Conservation (phyloP, 2,113 vertebrate genomes). For the Colaptes auratus region DNA sequence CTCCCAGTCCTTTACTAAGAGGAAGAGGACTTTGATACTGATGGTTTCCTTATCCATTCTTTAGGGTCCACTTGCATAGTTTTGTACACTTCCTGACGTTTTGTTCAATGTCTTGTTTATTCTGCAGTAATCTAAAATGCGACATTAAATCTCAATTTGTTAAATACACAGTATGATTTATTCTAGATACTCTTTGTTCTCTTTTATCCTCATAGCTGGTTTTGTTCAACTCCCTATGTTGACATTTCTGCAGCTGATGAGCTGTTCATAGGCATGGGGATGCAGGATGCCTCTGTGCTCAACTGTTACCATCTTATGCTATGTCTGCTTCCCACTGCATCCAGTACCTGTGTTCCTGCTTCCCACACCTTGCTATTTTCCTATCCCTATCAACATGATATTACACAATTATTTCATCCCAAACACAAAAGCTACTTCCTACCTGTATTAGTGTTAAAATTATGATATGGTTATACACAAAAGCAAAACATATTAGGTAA, state of each 20-base stretch:
- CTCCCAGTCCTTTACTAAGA: not conserved
- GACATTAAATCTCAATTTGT: not conserved
- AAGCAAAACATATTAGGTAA: not conserved
- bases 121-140: not conserved
- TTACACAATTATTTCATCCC: not conserved
- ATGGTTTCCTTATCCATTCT: not conserved
- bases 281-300: not conserved
- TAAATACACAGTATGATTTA: not conserved
- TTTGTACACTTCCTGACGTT: not conserved
- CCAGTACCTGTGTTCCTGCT: not conserved
- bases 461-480: not conserved
- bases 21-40: not conserved
- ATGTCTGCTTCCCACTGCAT: not conserved
- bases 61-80: not conserved
- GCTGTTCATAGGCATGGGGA: not conserved
- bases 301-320: not conserved
- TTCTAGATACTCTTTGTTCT: not conserved
- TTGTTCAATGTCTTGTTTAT: not conserved
- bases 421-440: not conserved
- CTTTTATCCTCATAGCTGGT: not conserved
- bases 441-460: not conserved
- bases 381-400: not conserved
- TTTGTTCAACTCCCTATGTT: not conserved
- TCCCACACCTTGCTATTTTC: not conserved
- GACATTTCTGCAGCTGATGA: not conserved